A percentile compares a stretch with the other conserved stretches of the same genome.
Conservation (phyloP, 2,797 vertebrate genomes). For the Anabas testudineus region DNA sequence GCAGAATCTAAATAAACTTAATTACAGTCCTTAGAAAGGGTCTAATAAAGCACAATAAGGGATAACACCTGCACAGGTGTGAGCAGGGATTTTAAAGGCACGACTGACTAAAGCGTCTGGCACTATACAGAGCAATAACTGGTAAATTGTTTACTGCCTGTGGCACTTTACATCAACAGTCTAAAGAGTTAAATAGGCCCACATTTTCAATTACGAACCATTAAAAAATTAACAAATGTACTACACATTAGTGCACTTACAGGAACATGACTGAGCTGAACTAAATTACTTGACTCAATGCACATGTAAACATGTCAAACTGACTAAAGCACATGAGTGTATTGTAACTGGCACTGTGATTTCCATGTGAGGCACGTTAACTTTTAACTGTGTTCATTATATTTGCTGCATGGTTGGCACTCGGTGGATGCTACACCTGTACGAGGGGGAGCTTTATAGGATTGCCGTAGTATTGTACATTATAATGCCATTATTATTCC, state of each 20-base stretch:
- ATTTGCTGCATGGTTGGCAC: slow-evolving; percentile 15
- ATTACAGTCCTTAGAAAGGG: too few relatives aligned
- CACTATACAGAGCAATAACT: too few relatives aligned
- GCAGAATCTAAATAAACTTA: too few relatives aligned
- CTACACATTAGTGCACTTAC: too few relatives aligned
- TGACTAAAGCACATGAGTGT: not conserved
- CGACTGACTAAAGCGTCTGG: not conserved
- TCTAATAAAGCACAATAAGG: not conserved
- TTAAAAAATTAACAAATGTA: too few relatives aligned
- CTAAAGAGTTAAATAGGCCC: too few relatives aligned
- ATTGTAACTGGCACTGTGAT: not conserved
- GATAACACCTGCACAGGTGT: not conserved
- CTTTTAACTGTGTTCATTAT: slow-evolving; percentile 15
- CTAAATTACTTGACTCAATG: not conserved
- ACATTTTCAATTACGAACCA: too few relatives aligned
- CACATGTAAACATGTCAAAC: not conserved
- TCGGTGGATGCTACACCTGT: not conserved
- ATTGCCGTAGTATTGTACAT: slow-evolving; percentile 40
- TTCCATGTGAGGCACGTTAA: slow-evolving; percentile 16
- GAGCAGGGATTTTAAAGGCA: too few relatives aligned
- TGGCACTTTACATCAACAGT: too few relatives aligned
- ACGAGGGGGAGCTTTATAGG: slow-evolving; percentile 36
- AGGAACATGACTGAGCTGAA: not conserved
- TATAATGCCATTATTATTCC: slow-evolving; percentile 61
- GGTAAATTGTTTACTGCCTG: too few relatives aligned